Base-by-base conservation (phyloP, 2,888 invertebrate species). In the Pedicia rivosa region DNA sequence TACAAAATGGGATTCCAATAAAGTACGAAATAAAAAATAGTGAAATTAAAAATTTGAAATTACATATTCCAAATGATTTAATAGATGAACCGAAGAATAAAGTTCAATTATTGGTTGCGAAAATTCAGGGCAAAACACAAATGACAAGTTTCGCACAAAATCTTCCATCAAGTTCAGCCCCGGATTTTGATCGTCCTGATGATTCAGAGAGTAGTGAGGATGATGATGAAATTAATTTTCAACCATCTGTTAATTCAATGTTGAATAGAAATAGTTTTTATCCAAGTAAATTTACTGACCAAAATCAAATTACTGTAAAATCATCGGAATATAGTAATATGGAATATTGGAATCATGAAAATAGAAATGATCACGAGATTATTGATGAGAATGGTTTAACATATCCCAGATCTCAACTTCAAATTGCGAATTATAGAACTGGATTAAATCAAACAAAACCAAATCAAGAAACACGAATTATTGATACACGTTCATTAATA, bases 151-250 rank as follows among this genome's bases (percentile, higher is more conserved):
- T n/a, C n/a, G n/a, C n/a, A n/a, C n/a, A n/a, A n/a, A n/a, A n/a
- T n/a, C n/a, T n/a, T n/a, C 32, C 20, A 13, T 20, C 32, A 12
- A 32, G 22, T 20, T 17, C 32, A 13, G 32, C 32, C 6, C 20
- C 32, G 6, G 32, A 32, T 24, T 34, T n/a, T 22, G n/a, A 34
- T n/a, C 20, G 16, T n/a, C 9, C 14, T 2, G 66, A 65, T 46
- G 62, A 66, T 42, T 70, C 70, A 0, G 70, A 71, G 46, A 70
- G 68, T 43, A 70, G 69, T 45, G 70, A 71, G 44, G 70, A 69
- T 43, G 70, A 70, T 45, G 67, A 66, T 44, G 58, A 16, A 12
- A 14, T 13, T 4, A 26, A 31, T 25, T 5, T n/a, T 13, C 28
- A 28, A n/a, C n/a, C n/a, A n/a, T n/a, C n/a, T n/a, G n/a, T n/a